These are phyloP conservation scores for Hoplostethus atlanticus DNA, from an alignment of 2,797 vertebrate genomes.

Conservation along the genomic window DNA sequence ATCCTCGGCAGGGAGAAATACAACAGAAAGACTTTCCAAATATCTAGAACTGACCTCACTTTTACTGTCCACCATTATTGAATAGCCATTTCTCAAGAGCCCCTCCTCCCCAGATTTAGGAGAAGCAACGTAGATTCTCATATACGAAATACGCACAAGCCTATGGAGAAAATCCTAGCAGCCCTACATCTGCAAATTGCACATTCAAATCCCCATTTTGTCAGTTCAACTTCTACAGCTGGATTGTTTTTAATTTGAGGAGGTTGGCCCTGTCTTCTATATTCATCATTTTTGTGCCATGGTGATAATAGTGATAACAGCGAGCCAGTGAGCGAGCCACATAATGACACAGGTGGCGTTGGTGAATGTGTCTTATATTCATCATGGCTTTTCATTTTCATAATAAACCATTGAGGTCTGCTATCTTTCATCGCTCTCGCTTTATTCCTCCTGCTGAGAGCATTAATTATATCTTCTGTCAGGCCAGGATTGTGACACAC, in stretches of 20 bases:
- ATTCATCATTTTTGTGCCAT: background rate
- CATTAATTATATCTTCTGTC: background rate
- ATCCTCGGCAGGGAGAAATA: slow-evolving; percentile 11
- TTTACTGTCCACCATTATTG: slow-evolving; percentile 33
- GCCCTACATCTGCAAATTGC: background rate
- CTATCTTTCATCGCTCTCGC: background rate
- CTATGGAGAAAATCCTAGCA: slow-evolving; percentile 33
- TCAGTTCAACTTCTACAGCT: slow-evolving; percentile 8
- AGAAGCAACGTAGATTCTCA: background rate
- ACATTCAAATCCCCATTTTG: background rate
- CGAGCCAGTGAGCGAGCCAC: background rate
- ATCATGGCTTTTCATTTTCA: background rate
- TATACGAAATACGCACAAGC: background rate
- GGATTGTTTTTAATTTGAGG: background rate
- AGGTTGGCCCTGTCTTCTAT: background rate
- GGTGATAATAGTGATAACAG: background rate
- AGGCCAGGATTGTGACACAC: background rate
- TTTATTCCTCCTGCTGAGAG: background rate
- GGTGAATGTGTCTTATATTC: background rate
- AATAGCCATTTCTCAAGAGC: slow-evolving; percentile 28
- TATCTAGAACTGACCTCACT: slow-evolving; percentile 29
- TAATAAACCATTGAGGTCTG: background rate
- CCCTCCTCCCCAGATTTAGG: background rate
- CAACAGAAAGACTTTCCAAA: slow-evolving; percentile 10
- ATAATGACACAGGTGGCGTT: background rate